A percentile compares a stretch with the other conserved stretches of the same genome.
Conservation (phyloP, 2,888 invertebrate genomes). For the Papilio gigon region DNA sequence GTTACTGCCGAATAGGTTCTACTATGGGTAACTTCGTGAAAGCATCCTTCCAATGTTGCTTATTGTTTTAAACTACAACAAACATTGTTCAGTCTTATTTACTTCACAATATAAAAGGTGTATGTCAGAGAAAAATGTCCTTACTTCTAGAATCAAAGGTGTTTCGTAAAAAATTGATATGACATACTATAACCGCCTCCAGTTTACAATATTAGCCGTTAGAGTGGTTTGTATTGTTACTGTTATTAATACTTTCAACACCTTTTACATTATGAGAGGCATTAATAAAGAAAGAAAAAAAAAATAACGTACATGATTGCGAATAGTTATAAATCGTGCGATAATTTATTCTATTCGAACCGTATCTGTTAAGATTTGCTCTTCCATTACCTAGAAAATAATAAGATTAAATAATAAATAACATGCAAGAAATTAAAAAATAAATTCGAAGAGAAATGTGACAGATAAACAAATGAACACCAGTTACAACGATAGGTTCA, state of each 20-base stretch:
- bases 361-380: constrained; percentile 73
- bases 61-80: constrained; percentile 12
- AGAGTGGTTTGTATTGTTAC: no score
- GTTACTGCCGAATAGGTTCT: constrained; percentile 20
- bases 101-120: constrained; percentile 9
- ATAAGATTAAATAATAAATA: constrained; percentile 56
- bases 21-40: constrained; percentile 21
- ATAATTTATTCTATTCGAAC: constrained; percentile 72
- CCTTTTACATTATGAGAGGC: background rate
- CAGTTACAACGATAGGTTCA: constrained; percentile 8
- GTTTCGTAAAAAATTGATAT: no score
- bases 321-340: constrained; percentile 65
- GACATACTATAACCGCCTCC: no score
- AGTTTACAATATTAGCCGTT: no score
- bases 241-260: no score
- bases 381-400: constrained; percentile 73
- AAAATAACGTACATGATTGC: constrained; percentile 74
- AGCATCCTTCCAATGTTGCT: background rate
- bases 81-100: constrained; percentile 32
- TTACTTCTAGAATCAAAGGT: no score
- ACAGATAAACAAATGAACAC: constrained; percentile 21
- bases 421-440: constrained; percentile 58
- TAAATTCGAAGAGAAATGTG: constrained; percentile 37
- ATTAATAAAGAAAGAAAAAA: constrained; percentile 30
- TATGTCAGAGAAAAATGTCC: no score